A percentile compares a stretch with the other conserved stretches of the same genome.
Conservation (phyloP, 2,113 vertebrate species). For the Ptyas mucosa region DNA sequence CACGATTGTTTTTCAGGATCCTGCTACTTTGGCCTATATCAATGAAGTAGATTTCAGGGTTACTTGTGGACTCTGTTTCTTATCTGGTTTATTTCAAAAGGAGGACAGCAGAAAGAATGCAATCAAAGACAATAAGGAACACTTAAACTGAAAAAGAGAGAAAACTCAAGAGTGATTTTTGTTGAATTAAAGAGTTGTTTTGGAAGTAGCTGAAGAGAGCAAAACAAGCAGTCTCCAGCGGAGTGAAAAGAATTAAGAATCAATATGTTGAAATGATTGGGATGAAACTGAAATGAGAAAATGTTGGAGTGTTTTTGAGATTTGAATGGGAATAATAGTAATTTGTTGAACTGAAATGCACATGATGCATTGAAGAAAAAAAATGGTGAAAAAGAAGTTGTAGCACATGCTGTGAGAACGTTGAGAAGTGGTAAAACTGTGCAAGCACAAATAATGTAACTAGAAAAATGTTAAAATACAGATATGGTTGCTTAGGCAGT, state of each 20-base stretch:
- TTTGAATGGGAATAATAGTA: neutral
- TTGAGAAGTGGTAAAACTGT: neutral
- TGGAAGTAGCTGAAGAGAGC: neutral
- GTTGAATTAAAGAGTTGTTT: neutral
- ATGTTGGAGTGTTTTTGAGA: neutral
- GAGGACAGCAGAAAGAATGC: neutral
- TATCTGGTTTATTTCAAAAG: neutral
- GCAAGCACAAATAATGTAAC: neutral
- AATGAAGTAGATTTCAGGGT: neutral
- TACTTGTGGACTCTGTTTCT: neutral
- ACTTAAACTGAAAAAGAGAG: neutral
- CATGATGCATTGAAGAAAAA: neutral
- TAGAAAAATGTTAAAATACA: neutral
- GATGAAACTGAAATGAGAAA: neutral
- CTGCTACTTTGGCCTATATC: neutral
- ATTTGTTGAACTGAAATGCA: neutral
- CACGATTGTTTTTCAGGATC: neutral
- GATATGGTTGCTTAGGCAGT: neutral
- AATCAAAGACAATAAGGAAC: neutral
- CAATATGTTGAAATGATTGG: neutral
- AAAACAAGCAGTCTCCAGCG: neutral
- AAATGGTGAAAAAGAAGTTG: neutral
- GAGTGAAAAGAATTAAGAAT: neutral
- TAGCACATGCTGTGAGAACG: neutral
- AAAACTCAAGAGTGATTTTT: neutral